Percentiles rank a stretch among this genome's conserved stretches.
phyloP scores from a whole-genome alignment of 2,113 vertebrate genomes.

The Ictalurus furcatus region DNA sequence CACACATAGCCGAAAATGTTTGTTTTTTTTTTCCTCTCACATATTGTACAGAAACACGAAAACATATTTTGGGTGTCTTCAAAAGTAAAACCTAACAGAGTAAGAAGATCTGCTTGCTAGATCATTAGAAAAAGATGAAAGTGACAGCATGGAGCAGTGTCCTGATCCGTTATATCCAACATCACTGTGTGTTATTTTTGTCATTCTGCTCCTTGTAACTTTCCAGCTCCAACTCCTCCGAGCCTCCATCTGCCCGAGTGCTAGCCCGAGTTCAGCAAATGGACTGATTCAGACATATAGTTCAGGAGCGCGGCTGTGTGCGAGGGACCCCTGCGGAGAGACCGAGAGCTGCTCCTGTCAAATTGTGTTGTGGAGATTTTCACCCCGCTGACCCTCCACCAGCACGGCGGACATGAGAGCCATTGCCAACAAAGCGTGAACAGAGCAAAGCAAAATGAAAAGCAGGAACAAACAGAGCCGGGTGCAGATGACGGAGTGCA shows the following conservation, averaged over 20 bases:
- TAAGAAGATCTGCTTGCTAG: no score
- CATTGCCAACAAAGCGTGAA: constrained; percentile 25
- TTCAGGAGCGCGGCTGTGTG: constrained; percentile 16
- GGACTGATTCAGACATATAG: constrained; percentile 37
- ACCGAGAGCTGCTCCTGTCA: constrained; percentile 61
- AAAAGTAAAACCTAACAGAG: neutral
- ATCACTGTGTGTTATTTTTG: constrained; percentile 19
- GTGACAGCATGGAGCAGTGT: neutral
- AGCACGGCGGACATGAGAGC: constrained; percentile 20
- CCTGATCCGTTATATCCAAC: neutral
- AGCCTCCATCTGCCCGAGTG: constrained; percentile 34
- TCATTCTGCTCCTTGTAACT: constrained; percentile 38
- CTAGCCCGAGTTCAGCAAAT: constrained; percentile 19
- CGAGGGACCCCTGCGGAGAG: constrained; percentile 49
- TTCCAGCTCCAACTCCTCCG: constrained; percentile 33
- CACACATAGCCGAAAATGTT: neutral
- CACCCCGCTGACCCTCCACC: constrained; percentile 44
- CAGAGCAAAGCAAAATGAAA: constrained; percentile 11
- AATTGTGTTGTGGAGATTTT: constrained; percentile 67
- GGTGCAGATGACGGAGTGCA: constrained; percentile 1
- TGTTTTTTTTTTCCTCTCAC: neutral
- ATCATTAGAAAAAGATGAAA: neutral
- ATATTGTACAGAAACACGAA: neutral
- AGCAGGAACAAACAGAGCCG: neutral
- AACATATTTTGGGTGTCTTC: neutral